Evolutionary conservation across 2,888 invertebrate species (phyloP).

Genomic region (Acrobeloides nanus): DNA sequence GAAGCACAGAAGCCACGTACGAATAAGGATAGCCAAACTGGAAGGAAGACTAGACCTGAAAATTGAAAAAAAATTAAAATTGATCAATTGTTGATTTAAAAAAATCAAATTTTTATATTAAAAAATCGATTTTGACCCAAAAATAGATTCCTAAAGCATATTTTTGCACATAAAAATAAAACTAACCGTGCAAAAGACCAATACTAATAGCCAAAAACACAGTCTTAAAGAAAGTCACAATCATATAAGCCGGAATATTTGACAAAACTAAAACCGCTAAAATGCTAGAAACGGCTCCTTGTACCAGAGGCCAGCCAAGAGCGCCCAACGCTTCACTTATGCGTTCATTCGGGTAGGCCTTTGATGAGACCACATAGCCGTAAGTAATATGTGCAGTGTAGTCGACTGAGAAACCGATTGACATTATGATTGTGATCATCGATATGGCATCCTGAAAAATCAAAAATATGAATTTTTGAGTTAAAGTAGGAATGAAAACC

Average conservation of each 20-base stretch:
- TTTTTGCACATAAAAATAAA: too few relatives aligned
- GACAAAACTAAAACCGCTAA: constrained; percentile 77
- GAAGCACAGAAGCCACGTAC: constrained; percentile 49
- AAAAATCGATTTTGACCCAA: too few relatives aligned
- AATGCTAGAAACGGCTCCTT: constrained; percentile 74
- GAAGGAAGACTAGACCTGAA: constrained; percentile 65
- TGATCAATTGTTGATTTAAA: too few relatives aligned
- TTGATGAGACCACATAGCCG: constrained; percentile 48
- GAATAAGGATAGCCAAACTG: constrained; percentile 58
- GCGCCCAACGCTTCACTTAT: constrained; percentile 79
- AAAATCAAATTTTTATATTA: too few relatives aligned
- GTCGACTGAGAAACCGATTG: constrained; percentile 90
- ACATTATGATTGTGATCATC: constrained; percentile 72
- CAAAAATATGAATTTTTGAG: too few relatives aligned
- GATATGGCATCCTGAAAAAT: constrained; percentile 65
- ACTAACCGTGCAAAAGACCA: constrained; percentile 84
- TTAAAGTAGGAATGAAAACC: too few relatives aligned
- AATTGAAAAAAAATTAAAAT: too few relatives aligned
- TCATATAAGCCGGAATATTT: constrained; percentile 84
- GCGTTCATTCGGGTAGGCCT: constrained; percentile 28
- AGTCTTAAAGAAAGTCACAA: constrained; percentile 92
- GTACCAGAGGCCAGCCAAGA: constrained; percentile 77
- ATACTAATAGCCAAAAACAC: constrained; percentile 69
- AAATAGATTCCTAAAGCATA: too few relatives aligned
- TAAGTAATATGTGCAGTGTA: constrained; percentile 68